Evolutionary conservation across 2,797 vertebrate genomes (phyloP).

Genomic region (Falco berigora): DNA sequence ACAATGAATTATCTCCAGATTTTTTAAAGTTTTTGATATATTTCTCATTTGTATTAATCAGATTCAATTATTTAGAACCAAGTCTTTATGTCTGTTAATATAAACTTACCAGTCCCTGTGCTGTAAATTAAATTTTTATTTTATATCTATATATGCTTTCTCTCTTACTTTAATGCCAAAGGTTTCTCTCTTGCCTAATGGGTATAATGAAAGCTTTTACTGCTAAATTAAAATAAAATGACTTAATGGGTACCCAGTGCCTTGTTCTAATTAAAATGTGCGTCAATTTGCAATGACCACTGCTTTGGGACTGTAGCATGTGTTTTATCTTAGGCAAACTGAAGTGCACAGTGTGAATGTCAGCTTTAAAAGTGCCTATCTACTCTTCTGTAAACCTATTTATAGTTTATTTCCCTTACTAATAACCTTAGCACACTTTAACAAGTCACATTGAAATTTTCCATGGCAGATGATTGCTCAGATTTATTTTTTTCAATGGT

Average conservation of each 20-base stretch:
- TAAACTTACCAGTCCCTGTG: not conserved
- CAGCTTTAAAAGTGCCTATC: not conserved
- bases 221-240: slow-evolving; percentile 45
- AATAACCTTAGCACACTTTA: not conserved
- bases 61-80: not conserved
- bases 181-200: slow-evolving; percentile 25
- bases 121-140: slow-evolving; percentile 39
- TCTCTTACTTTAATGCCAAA: not conserved
- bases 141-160: slow-evolving; percentile 14
- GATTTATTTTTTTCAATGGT: not conserved
- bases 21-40: not conserved
- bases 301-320: not conserved
- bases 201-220: slow-evolving; percentile 35
- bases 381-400: not conserved
- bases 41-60: slow-evolving; percentile 15
- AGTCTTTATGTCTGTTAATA: slow-evolving; percentile 21
- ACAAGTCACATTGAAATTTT: not conserved
- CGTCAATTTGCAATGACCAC: slow-evolving; percentile 26
- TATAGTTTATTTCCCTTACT: not conserved
- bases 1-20: not conserved
- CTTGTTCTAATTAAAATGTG: slow-evolving; percentile 29
- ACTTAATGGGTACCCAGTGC: slow-evolving; percentile 9
- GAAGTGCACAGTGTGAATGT: not conserved
- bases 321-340: not conserved
- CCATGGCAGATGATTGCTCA: not conserved